Conservation (phyloP, 2,113 vertebrate species). For the Procavia capensis region DNA sequence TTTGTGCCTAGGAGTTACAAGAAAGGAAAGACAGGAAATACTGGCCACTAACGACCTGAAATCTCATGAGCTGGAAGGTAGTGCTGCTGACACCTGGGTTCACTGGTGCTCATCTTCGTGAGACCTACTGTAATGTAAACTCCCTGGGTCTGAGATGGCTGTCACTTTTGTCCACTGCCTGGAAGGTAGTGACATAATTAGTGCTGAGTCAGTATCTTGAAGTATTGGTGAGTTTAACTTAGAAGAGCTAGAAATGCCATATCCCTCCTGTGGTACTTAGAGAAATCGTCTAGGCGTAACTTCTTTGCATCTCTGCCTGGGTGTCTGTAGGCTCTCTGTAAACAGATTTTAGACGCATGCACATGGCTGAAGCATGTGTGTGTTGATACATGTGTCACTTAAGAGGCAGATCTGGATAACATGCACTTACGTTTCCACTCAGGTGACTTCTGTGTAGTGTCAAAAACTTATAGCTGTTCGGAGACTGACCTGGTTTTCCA, state of each 20-base stretch:
- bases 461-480: background rate
- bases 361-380: rapidly evolving
- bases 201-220: background rate
- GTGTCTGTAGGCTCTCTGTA: background rate
- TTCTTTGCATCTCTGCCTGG: background rate
- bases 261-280: too few species aligned
- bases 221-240: background rate
- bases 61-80: rapidly evolving
- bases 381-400: rapidly evolving
- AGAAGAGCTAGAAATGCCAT: background rate
- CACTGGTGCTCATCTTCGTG: rapidly evolving
- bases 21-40: background rate
- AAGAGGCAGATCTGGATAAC: background rate
- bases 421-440: background rate
- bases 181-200: background rate
- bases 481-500: background rate
- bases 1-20: background rate
- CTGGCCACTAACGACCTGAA: rapidly evolving
- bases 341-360: background rate
- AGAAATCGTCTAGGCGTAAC: background rate
- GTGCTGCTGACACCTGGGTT: background rate
- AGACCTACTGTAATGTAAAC: rapidly evolving
- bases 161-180: background rate
- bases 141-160: background rate
- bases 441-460: background rate